phyloP scores from a whole-genome alignment of 2,888 invertebrate species.

The Ctena decussata region DNA sequence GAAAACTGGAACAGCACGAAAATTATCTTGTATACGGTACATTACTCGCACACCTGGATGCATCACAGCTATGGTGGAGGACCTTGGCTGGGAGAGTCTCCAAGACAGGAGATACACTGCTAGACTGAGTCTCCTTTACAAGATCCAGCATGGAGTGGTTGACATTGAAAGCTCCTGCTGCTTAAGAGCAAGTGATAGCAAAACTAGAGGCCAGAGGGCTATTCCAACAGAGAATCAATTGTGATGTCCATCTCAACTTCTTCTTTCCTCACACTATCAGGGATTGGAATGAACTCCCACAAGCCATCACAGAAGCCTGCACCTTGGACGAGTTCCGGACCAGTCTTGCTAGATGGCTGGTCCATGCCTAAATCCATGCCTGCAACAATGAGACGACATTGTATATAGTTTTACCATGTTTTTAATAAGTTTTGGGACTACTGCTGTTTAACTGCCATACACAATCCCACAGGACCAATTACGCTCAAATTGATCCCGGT shows the following conservation, averaged over 20 bases:
- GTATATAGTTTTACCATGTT: constrained; percentile 3
- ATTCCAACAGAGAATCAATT: background rate
- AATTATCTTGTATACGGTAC: no score
- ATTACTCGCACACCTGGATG: background rate
- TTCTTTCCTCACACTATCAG: constrained; percentile 9
- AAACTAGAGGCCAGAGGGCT: background rate
- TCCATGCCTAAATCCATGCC: background rate
- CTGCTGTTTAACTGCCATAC: background rate
- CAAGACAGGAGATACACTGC: background rate
- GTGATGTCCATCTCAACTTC: background rate
- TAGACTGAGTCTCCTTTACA: background rate
- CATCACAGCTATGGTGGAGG: background rate
- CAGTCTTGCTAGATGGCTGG: background rate
- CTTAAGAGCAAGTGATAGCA: constrained; percentile 1
- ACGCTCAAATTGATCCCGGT: background rate
- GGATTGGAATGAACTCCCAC: constrained; percentile 7
- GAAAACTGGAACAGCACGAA: no score
- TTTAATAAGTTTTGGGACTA: background rate
- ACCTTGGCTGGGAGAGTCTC: constrained; percentile 1
- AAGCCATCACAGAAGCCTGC: background rate
- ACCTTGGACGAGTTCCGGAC: constrained; percentile 13
- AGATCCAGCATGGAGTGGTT: constrained; percentile 2
- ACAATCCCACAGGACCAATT: constrained; percentile 2
- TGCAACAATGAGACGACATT: background rate
- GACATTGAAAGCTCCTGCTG: background rate